Conservation (phyloP, 2,797 vertebrate genomes). For the Cuculus canorus region DNA sequence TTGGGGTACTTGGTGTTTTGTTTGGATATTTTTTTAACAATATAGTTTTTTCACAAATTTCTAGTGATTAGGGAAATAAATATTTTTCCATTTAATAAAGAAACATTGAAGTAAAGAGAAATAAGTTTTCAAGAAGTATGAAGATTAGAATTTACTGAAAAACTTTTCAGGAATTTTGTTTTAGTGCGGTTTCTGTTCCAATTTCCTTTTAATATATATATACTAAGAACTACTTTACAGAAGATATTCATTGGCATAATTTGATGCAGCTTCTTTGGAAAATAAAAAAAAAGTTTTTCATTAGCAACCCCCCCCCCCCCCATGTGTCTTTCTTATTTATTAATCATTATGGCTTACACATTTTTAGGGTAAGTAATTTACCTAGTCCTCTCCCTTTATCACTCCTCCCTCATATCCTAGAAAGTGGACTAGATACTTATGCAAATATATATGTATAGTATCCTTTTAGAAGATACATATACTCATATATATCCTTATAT, state of each 20-base stretch:
- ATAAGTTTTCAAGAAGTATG: fast-evolving
- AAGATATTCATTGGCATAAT: neutral
- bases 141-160: neutral
- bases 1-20: fast-evolving
- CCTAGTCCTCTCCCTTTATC: neutral
- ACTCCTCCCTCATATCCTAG: fast-evolving
- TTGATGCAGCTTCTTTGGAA: neutral
- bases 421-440: neutral
- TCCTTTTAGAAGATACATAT: neutral
- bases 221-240: neutral
- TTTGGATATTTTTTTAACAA: neutral
- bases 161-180: neutral
- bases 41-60: neutral
- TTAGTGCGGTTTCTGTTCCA: neutral
- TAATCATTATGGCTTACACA: neutral
- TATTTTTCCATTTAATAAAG: neutral
- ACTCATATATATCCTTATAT: neutral
- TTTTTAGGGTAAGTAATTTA: neutral
- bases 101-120: neutral
- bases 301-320: fast-evolving
- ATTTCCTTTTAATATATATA: neutral
- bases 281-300: fast-evolving
- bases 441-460: neutral
- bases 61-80: neutral
- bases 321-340: neutral